A percentile compares a stretch with the other conserved stretches of the same genome.
These are phyloP conservation scores for Hyles vespertilio DNA, from an alignment of 1,140 invertebrate genomes.

Conservation along the genomic window DNA sequence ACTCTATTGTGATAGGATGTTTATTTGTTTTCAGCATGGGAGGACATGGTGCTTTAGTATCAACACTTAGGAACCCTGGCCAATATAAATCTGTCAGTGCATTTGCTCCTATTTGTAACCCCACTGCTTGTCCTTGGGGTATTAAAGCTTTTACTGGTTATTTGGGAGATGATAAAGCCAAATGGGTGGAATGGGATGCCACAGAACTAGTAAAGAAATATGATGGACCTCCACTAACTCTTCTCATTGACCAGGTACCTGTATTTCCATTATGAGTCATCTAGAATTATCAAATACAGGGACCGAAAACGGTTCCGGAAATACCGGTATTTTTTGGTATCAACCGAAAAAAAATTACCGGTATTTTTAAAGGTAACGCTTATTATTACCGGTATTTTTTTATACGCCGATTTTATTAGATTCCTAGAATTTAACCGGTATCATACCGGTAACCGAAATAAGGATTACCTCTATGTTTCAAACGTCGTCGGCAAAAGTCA, in stretches of 20 bases:
- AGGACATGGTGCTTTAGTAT: conserved; percentile 96
- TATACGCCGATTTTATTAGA: too few relatives aligned
- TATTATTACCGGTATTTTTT: too few relatives aligned
- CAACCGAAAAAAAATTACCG: too few relatives aligned
- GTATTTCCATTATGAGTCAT: too few relatives aligned
- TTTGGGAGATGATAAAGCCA: conserved; percentile 82
- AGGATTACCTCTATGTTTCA: too few relatives aligned
- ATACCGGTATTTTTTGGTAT: too few relatives aligned
- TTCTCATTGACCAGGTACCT: conserved; percentile 93
- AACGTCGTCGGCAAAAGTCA: too few relatives aligned
- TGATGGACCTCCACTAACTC: conserved; percentile 87
- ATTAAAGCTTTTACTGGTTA: conserved; percentile 92
- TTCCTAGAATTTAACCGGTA: too few relatives aligned
- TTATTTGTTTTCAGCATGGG: conserved; percentile 87
- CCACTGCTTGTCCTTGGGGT: conserved; percentile 90
- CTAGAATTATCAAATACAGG: background rate
- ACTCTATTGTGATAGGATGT: too few relatives aligned
- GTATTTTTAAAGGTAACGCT: too few relatives aligned
- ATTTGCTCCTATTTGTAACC: conserved; percentile 98
- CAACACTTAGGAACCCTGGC: conserved; percentile 93
- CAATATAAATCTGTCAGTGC: conserved; percentile 94
- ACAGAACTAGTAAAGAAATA: conserved; percentile 89
- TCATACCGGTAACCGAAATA: too few relatives aligned
- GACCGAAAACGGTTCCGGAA: too few relatives aligned
- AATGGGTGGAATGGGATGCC: conserved; percentile 94